Conservation (phyloP, 2,888 invertebrate genomes). For the Altica lythri region DNA sequence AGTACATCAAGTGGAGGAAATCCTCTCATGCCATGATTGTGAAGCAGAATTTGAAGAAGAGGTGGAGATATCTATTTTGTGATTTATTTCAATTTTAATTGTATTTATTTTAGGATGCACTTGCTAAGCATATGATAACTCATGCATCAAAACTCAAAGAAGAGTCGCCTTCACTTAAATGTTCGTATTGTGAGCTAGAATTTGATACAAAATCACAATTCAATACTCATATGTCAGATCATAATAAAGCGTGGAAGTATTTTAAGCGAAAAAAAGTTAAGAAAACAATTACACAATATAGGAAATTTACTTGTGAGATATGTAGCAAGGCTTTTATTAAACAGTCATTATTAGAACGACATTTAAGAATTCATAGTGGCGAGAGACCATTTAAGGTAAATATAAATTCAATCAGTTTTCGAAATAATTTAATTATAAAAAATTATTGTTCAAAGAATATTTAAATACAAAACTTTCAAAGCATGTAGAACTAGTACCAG, state of each 20-base stretch:
- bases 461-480: too few species aligned
- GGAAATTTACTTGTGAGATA: conserved; percentile 53
- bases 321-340: conserved; percentile 65
- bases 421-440: too few species aligned
- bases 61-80: conserved; percentile 34
- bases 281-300: conserved; percentile 34
- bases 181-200: conserved; percentile 63
- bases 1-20: conserved; percentile 54
- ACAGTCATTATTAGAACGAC: conserved; percentile 67
- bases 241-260: conserved; percentile 59
- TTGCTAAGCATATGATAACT: conserved; percentile 57
- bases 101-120: conserved; percentile 55
- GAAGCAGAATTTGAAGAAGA: conserved; percentile 52
- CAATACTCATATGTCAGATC: conserved; percentile 60
- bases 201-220: conserved; percentile 58
- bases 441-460: too few species aligned
- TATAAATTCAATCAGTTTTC: too few species aligned
- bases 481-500: too few species aligned
- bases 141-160: conserved; percentile 30
- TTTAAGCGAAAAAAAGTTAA: conserved; percentile 36
- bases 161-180: conserved; percentile 53
- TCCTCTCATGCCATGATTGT: conserved; percentile 52
- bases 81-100: not conserved
- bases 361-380: conserved; percentile 70
- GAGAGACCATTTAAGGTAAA: conserved; percentile 64